Evolutionary conservation across 2,888 invertebrate species (phyloP), one percentile per base, ranked within the genome.

Genomic region (Sphinx pinastri): DNA sequence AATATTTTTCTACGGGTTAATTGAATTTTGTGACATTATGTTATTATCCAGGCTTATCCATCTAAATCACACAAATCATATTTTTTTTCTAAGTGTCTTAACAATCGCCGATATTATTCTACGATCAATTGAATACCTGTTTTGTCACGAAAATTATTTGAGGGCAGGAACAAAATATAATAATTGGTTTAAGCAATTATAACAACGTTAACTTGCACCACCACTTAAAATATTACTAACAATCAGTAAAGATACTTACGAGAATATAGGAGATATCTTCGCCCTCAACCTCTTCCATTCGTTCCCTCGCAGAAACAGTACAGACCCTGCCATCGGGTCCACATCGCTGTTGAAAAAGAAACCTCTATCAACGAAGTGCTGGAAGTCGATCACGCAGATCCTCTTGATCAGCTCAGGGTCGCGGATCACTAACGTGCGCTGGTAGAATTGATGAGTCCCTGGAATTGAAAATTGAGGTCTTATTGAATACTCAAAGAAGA

Each of bases 211-310:
- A 38, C 38, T 38, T 38, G 38, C 38, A 38, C 38, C 0, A 38
- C 38, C 8, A 7, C 7, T 38, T 2, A 38, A 38, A 38, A 38
- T 38, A 38, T 38, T 7, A 38, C 38, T 14, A 8, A 16, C 38
- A 19, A 51, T 2, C 14, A 4, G 13, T 8, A 12, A 13, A 45
- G 13, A 31, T 47, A 88, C 93, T 89, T 75, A 94, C 93, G 94
- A 93, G 75, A 94, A 94, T 76, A 93, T 91, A 0, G 94, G 94
- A 0, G 94, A 92, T 76, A 94, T 92, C 73, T 94, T 94, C 0
- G 93, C 88, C 54, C 94, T 74, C 0, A 94, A 81, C 68, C 81
- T 82, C 77, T 85, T 90, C 94, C 94, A 94, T 75, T 91, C 90
- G 67, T 87, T 89, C 0, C 94, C 94, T n/a, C 91, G 79, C 5